Base-by-base conservation (phyloP, 2,113 vertebrate species). In the Aramus guarauna region DNA sequence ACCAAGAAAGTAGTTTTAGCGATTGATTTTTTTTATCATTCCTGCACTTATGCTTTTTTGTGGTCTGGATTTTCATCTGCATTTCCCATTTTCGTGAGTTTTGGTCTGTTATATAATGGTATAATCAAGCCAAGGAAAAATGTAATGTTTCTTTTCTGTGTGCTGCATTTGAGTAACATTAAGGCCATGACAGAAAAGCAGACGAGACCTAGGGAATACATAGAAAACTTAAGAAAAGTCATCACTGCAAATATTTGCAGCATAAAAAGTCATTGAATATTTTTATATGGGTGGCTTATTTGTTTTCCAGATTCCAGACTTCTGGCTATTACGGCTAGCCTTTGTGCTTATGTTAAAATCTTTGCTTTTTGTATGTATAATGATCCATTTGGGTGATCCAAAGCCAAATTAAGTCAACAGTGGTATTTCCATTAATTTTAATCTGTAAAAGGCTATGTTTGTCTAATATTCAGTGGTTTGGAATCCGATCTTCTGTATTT, bases 71-170 rank as follows among this genome's bases (percentile, higher is more conserved):
- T 92, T 96, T 86, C 39, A 88, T 59, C 41, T 76, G 21, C 9
- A 29, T 94, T 96, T 96, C 41, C 41, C 80, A 94, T 95, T 98
- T 86, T 73, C 34, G 22, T 92, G 90, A 83, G 37, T 56, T 97
- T 97, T 96, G 90, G 60, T 83, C 96, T 97, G 91, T 96, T 97
- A 94, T 87, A 77, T 97, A 97, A 96, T 73, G 84, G 91, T 37
- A 90, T 95, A 96, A 96, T 88, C 72, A 97, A 93, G 79, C 81
- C 72, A 78, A 92, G 88, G 88, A n/a, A 80, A 92, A 77, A 86
- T 19, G 22, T 53, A 90, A 23, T 77, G 18, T 53, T 86, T 80
- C n/a, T 80, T 73, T 93, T 66, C 59, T 71, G 17, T 88, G 29
- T 73, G 30, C 34, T 89, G 47, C 19, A 27, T 86, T 94, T 93